A percentile compares a stretch with the other conserved stretches of the same genome.
phyloP scores from a whole-genome alignment of 2,113 vertebrate species.

The Eurystomus gularis region DNA sequence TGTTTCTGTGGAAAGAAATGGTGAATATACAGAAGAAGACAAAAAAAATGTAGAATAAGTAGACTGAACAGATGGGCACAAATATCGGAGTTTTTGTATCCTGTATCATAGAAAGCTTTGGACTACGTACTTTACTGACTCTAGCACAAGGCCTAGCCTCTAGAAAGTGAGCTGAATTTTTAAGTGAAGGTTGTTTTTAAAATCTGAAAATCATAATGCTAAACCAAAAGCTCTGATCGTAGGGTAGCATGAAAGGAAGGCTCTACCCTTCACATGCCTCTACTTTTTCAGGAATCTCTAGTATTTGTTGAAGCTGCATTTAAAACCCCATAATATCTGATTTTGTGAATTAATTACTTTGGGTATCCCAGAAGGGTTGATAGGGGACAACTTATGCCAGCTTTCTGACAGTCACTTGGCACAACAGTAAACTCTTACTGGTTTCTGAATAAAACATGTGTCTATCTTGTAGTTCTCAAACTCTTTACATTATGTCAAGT shows the following conservation, averaged over 20 bases:
- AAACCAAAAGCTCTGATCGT: not conserved
- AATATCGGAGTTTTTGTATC: not conserved
- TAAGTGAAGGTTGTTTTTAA: not conserved
- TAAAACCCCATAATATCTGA: not conserved
- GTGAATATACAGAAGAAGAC: not conserved
- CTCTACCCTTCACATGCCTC: not conserved
- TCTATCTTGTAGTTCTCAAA: not conserved
- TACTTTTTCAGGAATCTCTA: not conserved
- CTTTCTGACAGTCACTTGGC: constrained; percentile 41
- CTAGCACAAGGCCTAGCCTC: not conserved
- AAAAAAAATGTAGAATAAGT: not conserved
- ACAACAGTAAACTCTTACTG: not conserved
- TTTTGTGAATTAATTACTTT: not conserved
- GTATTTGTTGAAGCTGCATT: not conserved
- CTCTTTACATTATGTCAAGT: constrained; percentile 10
- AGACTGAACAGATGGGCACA: not conserved
- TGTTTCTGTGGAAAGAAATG: not conserved
- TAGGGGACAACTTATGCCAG: not conserved
- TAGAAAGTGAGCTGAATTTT: not conserved
- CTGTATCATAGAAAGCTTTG: not conserved
- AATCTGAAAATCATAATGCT: not conserved
- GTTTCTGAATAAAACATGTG: constrained; percentile 52
- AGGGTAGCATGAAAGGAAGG: not conserved
- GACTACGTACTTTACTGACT: not conserved
- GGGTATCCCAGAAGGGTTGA: not conserved